Percentiles rank a stretch among this genome's conserved stretches.
Conservation (phyloP, 2,888 invertebrate species). For the Drosophila falleni region DNA sequence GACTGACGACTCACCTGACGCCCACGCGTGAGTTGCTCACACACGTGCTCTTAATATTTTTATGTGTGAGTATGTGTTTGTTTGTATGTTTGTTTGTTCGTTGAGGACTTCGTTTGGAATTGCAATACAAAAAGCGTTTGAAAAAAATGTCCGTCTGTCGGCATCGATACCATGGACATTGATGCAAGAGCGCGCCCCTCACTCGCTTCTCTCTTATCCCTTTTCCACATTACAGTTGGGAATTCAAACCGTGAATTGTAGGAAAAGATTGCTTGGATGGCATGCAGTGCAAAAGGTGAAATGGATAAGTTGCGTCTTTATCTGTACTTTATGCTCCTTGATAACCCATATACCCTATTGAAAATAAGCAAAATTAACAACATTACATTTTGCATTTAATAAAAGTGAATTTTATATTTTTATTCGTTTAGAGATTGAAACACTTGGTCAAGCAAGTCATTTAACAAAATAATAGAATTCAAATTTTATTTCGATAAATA, state of each 20-base stretch:
- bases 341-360: neutral
- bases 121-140: constrained; percentile 44
- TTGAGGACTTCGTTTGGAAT: constrained; percentile 36
- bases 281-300: neutral
- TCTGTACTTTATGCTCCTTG: neutral
- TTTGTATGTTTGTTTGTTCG: neutral
- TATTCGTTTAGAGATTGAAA: too few species aligned
- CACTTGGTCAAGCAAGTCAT: too few species aligned
- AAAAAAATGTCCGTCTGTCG: constrained; percentile 25
- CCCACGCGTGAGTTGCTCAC: constrained; percentile 43
- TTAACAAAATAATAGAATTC: too few species aligned
- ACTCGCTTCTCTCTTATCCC: too few species aligned
- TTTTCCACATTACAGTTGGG: constrained; percentile 23
- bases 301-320: neutral
- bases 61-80: neutral
- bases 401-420: too few species aligned
- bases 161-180: neutral
- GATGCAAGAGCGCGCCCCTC: neutral
- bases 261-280: constrained; percentile 8
- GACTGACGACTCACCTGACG: constrained; percentile 41
- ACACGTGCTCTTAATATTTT: constrained; percentile 16
- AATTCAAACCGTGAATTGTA: constrained; percentile 33
- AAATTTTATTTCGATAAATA: too few species aligned
- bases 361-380: too few species aligned
- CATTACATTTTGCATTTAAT: too few species aligned